phyloP scores from a whole-genome alignment of 2,113 vertebrate genomes.

The Hemiscyllium ocellatum region DNA sequence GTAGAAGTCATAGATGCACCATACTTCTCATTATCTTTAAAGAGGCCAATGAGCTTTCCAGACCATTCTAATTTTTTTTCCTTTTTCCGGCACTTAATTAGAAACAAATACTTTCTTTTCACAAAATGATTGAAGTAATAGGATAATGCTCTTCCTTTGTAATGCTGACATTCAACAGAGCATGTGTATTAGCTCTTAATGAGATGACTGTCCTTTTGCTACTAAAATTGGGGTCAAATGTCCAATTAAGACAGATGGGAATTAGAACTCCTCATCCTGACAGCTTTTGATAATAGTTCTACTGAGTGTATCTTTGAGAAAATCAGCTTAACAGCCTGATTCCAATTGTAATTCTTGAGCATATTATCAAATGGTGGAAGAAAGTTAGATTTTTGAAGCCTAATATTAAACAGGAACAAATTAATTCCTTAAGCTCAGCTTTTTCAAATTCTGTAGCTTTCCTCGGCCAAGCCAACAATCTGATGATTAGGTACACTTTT shows the following conservation, averaged over 20 bases:
- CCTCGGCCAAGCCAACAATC: neutral
- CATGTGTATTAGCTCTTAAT: neutral
- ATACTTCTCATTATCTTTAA: neutral
- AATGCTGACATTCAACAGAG: neutral
- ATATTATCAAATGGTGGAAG: neutral
- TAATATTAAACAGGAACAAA: neutral
- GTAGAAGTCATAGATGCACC: neutral
- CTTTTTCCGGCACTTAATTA: neutral
- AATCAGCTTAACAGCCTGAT: neutral
- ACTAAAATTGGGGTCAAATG: neutral
- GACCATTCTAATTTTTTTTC: neutral
- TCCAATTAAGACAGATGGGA: neutral
- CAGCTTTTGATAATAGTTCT: neutral
- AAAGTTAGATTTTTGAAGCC: neutral
- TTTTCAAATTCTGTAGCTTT: neutral
- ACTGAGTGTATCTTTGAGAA: neutral
- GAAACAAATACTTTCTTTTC: neutral
- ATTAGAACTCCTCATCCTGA: neutral
- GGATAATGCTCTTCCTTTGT: neutral
- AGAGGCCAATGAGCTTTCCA: neutral
- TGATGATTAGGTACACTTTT: neutral
- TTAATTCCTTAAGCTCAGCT: neutral
- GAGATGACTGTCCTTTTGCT: neutral
- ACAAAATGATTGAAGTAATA: neutral
- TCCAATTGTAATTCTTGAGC: neutral